A percentile compares a stretch with the other conserved stretches of the same genome.
phyloP scores from a whole-genome alignment of 2,113 vertebrate species.

The Oncorhynchus nerka region DNA sequence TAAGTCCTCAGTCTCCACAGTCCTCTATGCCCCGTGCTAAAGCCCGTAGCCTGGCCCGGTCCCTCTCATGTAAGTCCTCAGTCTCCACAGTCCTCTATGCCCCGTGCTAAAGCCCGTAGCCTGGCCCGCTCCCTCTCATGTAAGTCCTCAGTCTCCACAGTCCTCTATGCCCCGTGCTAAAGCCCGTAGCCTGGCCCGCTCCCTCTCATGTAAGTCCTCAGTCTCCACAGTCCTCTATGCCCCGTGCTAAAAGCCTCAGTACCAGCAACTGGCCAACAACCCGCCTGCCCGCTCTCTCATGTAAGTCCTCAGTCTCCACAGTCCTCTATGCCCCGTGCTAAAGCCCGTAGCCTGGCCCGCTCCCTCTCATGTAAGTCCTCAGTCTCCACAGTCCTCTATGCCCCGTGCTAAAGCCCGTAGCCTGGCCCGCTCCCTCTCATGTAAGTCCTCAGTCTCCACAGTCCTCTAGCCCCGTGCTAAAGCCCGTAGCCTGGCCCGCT shows the following conservation, averaged over 20 bases:
- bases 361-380: too few relatives aligned
- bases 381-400: too few relatives aligned
- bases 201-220: constrained; percentile 76
- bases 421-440: too few relatives aligned
- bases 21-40: constrained; percentile 35
- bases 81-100: not conserved
- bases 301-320: too few relatives aligned
- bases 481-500: too few relatives aligned
- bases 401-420: too few relatives aligned
- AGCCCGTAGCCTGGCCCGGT: constrained; percentile 70
- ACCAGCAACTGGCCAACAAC: too few relatives aligned
- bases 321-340: too few relatives aligned
- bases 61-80: constrained; percentile 76
- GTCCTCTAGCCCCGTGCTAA: too few relatives aligned
- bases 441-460: too few relatives aligned
- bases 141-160: constrained; percentile 56
- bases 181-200: constrained; percentile 70
- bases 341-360: too few relatives aligned
- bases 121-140: constrained; percentile 76
- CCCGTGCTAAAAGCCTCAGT: constrained; percentile 56
- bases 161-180: constrained; percentile 39
- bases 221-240: not conserved
- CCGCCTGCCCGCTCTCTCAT: too few relatives aligned
- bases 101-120: constrained; percentile 63
- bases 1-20: constrained; percentile 55